Conservation (phyloP, 2,888 invertebrate species). For the Omphaloscelis lunosa region DNA sequence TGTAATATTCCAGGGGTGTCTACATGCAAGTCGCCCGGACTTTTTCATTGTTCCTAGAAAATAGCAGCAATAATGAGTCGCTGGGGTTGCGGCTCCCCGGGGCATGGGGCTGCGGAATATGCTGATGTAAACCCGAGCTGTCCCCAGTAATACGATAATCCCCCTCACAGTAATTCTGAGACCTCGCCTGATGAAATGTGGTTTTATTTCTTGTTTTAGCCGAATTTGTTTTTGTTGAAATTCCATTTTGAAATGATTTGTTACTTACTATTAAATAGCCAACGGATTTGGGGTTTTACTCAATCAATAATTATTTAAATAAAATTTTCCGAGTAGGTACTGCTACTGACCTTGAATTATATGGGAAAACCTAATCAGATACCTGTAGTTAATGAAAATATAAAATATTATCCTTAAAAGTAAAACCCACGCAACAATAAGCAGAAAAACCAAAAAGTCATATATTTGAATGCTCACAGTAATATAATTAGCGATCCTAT, state of each 20-base stretch:
- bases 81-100: slow-evolving; percentile 56
- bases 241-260: not conserved
- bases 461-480: not conserved
- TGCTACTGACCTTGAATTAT: not conserved
- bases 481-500: slow-evolving; percentile 26
- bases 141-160: slow-evolving; percentile 55
- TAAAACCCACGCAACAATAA: not conserved
- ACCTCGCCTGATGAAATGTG: slow-evolving; percentile 32
- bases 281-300: not conserved
- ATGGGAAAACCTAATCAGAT: slow-evolving; percentile 19
- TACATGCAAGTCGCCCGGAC: slow-evolving; percentile 57
- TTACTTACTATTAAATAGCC: not conserved
- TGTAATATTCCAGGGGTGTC: slow-evolving; percentile 56
- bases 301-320: not conserved
- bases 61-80: slow-evolving; percentile 65
- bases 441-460: slow-evolving; percentile 18
- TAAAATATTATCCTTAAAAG: not conserved
- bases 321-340: not conserved
- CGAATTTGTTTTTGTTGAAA: slow-evolving; percentile 10
- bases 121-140: slow-evolving; percentile 58
- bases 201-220: slow-evolving; percentile 18
- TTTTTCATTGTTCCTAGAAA: slow-evolving; percentile 68
- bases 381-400: slow-evolving; percentile 4
- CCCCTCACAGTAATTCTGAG: slow-evolving; percentile 43
- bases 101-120: slow-evolving; percentile 61